These are phyloP conservation scores for Adoxophyes honmai DNA, from an alignment of 1,140 invertebrate species.

Conservation along the genomic window DNA sequence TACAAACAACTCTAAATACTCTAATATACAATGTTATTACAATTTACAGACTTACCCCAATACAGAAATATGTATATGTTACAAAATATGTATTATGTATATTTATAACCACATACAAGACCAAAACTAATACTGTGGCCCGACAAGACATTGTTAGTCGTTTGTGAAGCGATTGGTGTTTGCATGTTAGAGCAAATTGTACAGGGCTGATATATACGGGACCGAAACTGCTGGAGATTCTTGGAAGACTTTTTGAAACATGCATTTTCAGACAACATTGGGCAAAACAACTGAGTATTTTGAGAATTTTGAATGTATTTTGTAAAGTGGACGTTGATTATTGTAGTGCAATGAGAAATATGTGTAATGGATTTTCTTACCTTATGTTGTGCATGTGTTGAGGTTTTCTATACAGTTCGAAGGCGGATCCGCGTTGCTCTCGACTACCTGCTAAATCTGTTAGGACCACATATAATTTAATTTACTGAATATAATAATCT, in stretches of 20 bases:
- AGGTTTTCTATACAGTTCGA: slow-evolving; percentile 95
- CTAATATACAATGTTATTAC: slow-evolving; percentile 45
- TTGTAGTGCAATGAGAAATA: background rate
- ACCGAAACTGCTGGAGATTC: slow-evolving; percentile 17
- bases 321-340: slow-evolving; percentile 1
- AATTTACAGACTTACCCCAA: slow-evolving; percentile 48
- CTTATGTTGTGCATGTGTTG: slow-evolving; percentile 87
- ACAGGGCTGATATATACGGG: slow-evolving; percentile 38
- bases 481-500: no score
- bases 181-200: slow-evolving; percentile 78
- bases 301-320: slow-evolving; percentile 2
- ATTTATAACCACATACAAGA: slow-evolving; percentile 71
- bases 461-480: background rate
- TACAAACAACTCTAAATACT: slow-evolving; percentile 51
- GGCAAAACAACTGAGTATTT: slow-evolving; percentile 3
- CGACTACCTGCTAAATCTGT: slow-evolving; percentile 88
- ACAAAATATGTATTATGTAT: slow-evolving; percentile 59
- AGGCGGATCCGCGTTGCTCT: slow-evolving; percentile 95
- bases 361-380: slow-evolving; percentile 64
- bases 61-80: slow-evolving; percentile 60
- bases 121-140: slow-evolving; percentile 68
- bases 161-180: slow-evolving; percentile 78
- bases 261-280: slow-evolving; percentile 35
- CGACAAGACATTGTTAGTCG: slow-evolving; percentile 75
- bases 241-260: slow-evolving; percentile 31